Base-by-base conservation (phyloP, 2,797 vertebrate genomes). In the Australoheros facetus region DNA sequence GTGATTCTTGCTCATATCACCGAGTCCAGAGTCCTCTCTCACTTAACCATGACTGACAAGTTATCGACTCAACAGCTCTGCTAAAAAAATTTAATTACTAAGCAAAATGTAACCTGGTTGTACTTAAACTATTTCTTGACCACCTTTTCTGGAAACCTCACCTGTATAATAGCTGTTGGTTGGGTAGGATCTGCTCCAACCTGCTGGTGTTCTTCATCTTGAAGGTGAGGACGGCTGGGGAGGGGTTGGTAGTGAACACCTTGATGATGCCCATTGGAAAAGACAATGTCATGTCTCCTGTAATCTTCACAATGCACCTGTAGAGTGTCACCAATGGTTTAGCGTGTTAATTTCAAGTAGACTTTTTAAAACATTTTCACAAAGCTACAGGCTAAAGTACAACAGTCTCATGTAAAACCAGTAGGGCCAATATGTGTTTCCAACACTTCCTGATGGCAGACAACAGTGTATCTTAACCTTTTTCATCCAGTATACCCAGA, bases 291-390 rank as follows among this genome's bases (percentile, higher is more conserved):
- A 99, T 96, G 84, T 99, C 98, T 79, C 98, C 98, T 54, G 98
- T 99, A 85, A 99, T 98, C 95, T 99, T 99, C 92, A 98, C 98
- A 85, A 99, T 99, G 88, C 98, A 99, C 93, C 98, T 99, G 93
- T 19, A 74, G 82, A 60, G 74, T 0, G 59, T 1, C 78, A 62
- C 16, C 30, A n/a, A n/a, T 26, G 5, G 26, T 42, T 74, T 57
- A 13, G 16, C 26, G 19, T 69, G 23, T 30, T 48, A 19, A 69
- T 28, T 48, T 69, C 26, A 51, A 51, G 39, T 45, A 10, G 11
- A 69, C 26, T 54, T n/a, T 11, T n/a, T 54, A 48, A 54, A 5
- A 54, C 9, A 48, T 59, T 30, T n/a, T 8, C 4, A 21, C 39
- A 42, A 53, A 56, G 30, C 23, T 14, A 26, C 16, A 9, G 26